Base-by-base conservation (phyloP, 2,797 vertebrate genomes). In the Tachyglossus aculeatus region DNA sequence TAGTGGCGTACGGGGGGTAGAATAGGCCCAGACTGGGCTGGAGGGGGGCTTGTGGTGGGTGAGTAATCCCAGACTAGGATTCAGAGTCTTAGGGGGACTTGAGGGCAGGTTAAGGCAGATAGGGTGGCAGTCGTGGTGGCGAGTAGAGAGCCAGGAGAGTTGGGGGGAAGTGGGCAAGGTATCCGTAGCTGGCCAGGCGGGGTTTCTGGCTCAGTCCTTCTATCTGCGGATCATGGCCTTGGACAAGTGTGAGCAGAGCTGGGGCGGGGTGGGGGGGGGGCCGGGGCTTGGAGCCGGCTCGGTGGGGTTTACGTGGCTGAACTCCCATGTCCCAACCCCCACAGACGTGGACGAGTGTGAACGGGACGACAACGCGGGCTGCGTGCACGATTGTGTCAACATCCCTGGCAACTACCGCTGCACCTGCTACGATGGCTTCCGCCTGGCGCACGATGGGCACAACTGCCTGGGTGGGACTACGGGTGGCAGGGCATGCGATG, bases 351-450 rank as follows among this genome's bases (percentile, higher is more conserved):
- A 95, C 0, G 94, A 95, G 58, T 95, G 94, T 0, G 94, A 95
- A 63, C 90, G 92, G 19, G 94, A 95, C 0, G 94, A 95, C 88
- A 98, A 96, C 0, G 96, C 96, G 0, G 96, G 97, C 68, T 98
- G 97, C 2, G 97, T 98, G 53, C 97, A 98, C 1, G 96, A 98
- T 78, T 98, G 96, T 40, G 96, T 97, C 85, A 98, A 98, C 91
- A 98, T 98, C 85, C 96, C 96, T 0, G 96, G 96, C 60, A 98
- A 98, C 86, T 98, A 98, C 89, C 95, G 96, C 70, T 98, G 97
- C 74, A 99, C 96, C 48, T 99, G 98, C 88, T 99, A 98, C 2
- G 98, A 99, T 0, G 98, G 98, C 73, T 99, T 99, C 93, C 96
- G 95, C 71, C 90, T 99, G 90, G 96, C 97, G 0, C 96, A 98